Conservation (phyloP, 2,113 vertebrate species). For the Lepus europaeus region DNA sequence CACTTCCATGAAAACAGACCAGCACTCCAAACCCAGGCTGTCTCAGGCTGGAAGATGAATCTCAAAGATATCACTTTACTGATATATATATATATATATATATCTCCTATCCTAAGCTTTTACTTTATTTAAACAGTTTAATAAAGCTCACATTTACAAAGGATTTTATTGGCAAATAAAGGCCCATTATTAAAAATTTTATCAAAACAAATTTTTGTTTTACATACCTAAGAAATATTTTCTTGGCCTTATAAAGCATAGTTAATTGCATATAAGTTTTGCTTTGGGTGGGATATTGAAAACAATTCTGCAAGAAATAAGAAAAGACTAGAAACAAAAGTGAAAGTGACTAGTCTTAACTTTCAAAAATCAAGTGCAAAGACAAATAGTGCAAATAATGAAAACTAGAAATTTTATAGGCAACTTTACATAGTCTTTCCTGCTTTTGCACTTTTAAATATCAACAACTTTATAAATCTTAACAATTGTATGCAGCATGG, state of each 20-base stretch:
- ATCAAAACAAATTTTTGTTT: slow-evolving; percentile 81
- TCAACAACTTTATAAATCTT: slow-evolving; percentile 76
- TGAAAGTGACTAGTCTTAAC: slow-evolving; percentile 82
- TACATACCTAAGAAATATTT: slow-evolving; percentile 80
- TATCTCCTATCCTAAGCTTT: slow-evolving; percentile 72
- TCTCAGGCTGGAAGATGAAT: slow-evolving; percentile 49
- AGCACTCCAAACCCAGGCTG: slow-evolving; percentile 68
- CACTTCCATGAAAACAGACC: slow-evolving; percentile 64
- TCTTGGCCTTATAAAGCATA: slow-evolving; percentile 81
- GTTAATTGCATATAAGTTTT: slow-evolving; percentile 82
- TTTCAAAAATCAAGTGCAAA: slow-evolving; percentile 83
- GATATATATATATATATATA: background rate
- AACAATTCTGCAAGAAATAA: slow-evolving; percentile 81
- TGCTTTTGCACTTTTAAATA: slow-evolving; percentile 77
- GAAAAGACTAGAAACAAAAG: slow-evolving; percentile 84
- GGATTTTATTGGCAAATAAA: slow-evolving; percentile 81
- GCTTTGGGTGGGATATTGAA: slow-evolving; percentile 82
- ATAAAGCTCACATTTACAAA: slow-evolving; percentile 82
- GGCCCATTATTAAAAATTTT: slow-evolving; percentile 76
- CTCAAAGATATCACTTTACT: slow-evolving; percentile 64
- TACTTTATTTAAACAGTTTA: slow-evolving; percentile 72
- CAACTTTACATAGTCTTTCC: slow-evolving; percentile 77
- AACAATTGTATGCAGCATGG: slow-evolving; percentile 82
- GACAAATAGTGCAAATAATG: slow-evolving; percentile 83
- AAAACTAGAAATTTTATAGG: slow-evolving; percentile 80